Evolutionary conservation across 2,113 vertebrate species (phyloP), one percentile per base, ranked within the genome.

Genomic region (Fregetta grallaria): DNA sequence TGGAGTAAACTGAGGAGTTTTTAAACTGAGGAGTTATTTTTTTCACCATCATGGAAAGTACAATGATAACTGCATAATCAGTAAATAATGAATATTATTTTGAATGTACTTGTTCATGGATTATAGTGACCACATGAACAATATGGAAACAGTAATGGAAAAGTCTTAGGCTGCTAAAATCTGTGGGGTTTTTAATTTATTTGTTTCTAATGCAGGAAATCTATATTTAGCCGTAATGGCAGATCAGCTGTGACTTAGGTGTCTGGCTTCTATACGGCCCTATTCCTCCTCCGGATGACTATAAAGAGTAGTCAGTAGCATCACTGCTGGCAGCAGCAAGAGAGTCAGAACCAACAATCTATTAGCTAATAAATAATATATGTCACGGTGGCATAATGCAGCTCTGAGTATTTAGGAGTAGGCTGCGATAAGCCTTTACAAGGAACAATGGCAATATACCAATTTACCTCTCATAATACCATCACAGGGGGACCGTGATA

Each of bases 311-410:
- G 76, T 92, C 77, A 82, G 88, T 82, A 63, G 34, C 91, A 91
- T 94, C 84, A 74, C 61, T 70, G 53, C 61, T 96, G 85, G 86
- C 83, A 80, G 55, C 65, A 91, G 62, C 70, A 67, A 56, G 76
- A 56, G 44, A 94, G 53, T 88, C 50, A 94, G 92, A 93, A 92
- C 56, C 73, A 91, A 50, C 59, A 88, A 19, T 70, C 82, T 97
- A 92, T 95, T 82, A 91, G 61, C 78, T 85, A 88, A 95, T 92
- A 95, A 92, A 94, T 95, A 91, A 95, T 96, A 85, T 68, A 88
- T 92, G 67, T 91, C 87, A 76, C 5, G 4, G 55, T 92, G 76
- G 66, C 50, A 42, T 95, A 86, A 92, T 86, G 81, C 84, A 84
- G 70, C 32, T 85, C 45, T 42, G n/a, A 88, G 73, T 76, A 53